Percentiles rank a stretch among this genome's conserved stretches.
Conservation (phyloP, 1,140 invertebrate genomes). For the Hypothenemus hampei region DNA sequence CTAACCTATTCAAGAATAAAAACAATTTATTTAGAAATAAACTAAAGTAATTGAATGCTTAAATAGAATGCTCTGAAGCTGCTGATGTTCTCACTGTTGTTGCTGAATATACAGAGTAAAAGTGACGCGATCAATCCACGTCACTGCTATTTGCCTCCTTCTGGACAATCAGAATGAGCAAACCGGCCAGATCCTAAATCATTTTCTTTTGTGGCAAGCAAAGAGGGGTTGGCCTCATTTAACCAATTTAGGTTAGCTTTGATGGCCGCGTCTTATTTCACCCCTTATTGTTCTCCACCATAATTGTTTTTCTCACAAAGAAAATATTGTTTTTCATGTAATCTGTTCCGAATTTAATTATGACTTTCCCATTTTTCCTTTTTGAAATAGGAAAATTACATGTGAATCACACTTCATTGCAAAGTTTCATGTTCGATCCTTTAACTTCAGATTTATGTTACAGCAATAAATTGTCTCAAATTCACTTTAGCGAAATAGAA, state of each 20-base stretch:
- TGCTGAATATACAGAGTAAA: too few relatives aligned
- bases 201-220: slow-evolving; percentile 15
- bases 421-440: too few relatives aligned
- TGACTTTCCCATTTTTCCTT: too few relatives aligned
- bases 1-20: slow-evolving; percentile 51
- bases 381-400: too few relatives aligned
- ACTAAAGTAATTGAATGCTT: background rate
- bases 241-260: slow-evolving; percentile 14
- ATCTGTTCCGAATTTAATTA: too few relatives aligned
- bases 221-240: slow-evolving; percentile 10
- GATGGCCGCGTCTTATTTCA: slow-evolving; percentile 6
- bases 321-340: too few relatives aligned
- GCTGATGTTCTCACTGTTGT: too few relatives aligned
- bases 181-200: slow-evolving; percentile 9
- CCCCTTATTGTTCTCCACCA: background rate
- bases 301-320: too few relatives aligned
- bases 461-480: too few relatives aligned
- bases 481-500: too few relatives aligned
- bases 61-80: background rate
- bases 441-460: too few relatives aligned
- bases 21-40: background rate
- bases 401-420: too few relatives aligned
- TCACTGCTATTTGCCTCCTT: slow-evolving; percentile 12
- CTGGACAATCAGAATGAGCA: slow-evolving; percentile 15
- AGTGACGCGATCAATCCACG: slow-evolving; percentile 14